A percentile compares a stretch with the other conserved stretches of the same genome.
These are phyloP conservation scores for Bombus impatiens DNA, from an alignment of 1,140 invertebrate genomes.

Conservation along the genomic window DNA sequence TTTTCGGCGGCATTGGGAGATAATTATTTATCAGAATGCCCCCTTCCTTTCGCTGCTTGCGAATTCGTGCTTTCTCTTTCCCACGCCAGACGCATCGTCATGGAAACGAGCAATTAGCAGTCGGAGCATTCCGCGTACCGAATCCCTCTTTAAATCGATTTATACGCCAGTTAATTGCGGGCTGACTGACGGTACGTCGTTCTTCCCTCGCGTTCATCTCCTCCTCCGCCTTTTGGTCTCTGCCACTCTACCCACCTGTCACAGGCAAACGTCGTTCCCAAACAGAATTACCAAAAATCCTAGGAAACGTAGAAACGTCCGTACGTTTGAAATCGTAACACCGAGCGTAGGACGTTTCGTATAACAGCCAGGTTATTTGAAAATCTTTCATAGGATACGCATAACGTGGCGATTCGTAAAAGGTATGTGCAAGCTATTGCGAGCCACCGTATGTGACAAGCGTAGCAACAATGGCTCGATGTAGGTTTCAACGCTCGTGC, in stretches of 20 bases:
- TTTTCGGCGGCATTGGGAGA: conserved; percentile 24
- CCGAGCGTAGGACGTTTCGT: too few species aligned
- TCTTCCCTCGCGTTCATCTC: background rate
- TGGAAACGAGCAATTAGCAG: conserved; percentile 27
- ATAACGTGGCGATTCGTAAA: too few species aligned
- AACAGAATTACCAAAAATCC: background rate
- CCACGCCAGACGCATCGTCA: background rate
- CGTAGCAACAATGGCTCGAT: background rate
- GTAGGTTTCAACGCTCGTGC: background rate
- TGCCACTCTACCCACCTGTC: background rate
- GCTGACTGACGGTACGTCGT: background rate
- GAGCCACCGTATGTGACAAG: background rate
- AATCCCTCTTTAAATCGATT: conserved; percentile 14
- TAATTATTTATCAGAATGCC: conserved; percentile 26
- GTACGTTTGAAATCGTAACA: background rate
- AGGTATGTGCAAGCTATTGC: background rate
- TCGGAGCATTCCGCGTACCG: background rate
- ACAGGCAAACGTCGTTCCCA: background rate
- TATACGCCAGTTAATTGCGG: conserved; percentile 22
- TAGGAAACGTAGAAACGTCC: background rate
- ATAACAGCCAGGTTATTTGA: too few species aligned
- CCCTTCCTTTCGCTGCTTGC: background rate
- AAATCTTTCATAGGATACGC: too few species aligned
- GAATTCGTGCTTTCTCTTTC: background rate
- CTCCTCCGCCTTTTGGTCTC: background rate